Base-by-base conservation (phyloP, 1,140 invertebrate species). In the Thereuonema tuberculata region DNA sequence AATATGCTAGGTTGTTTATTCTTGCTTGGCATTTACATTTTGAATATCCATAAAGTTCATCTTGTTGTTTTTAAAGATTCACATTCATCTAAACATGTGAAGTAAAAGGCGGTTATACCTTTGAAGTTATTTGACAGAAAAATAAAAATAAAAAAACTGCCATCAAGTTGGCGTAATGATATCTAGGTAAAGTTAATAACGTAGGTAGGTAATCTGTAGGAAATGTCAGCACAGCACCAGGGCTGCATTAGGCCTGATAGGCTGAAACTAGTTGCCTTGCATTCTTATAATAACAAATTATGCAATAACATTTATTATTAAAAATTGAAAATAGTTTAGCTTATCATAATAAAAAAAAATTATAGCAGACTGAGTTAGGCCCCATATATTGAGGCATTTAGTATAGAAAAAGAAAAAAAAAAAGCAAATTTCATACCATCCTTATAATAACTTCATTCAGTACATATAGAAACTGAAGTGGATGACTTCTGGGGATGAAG, bases 181-280 rank as follows among this genome's bases (percentile, higher is more conserved):
- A n/a, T n/a, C n/a, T n/a, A n/a, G n/a, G n/a, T n/a, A n/a, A n/a
- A n/a, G n/a, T n/a, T n/a, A n/a, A n/a, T n/a, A n/a, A n/a, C n/a
- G n/a, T n/a, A n/a, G n/a, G n/a, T n/a, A n/a, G n/a, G n/a, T n/a
- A n/a, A n/a, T n/a, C n/a, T n/a, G n/a, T n/a, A n/a, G n/a, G n/a
- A n/a, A n/a, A n/a, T n/a, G 31, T 37, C 31, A 37, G 5, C 17
- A 37, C 31, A 37, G 31, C 31, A 37, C 17, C 5, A 37, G 5
- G 17, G 31, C 31, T 37, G 31, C 21, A n/a, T 50, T 50, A 50
- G 48, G 48, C 48, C 48, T 12, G 48, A 50, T 50, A 50, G 48
- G 48, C 48, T 50, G 48, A 12, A 50, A 50, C 5, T 50, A 50
- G 48, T 50, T 50, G 48, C 48, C 48, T 50, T 50, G 48, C 48